Evolutionary conservation across 1,140 invertebrate species (phyloP).

Genomic region (Hylaeus anthracinus): DNA sequence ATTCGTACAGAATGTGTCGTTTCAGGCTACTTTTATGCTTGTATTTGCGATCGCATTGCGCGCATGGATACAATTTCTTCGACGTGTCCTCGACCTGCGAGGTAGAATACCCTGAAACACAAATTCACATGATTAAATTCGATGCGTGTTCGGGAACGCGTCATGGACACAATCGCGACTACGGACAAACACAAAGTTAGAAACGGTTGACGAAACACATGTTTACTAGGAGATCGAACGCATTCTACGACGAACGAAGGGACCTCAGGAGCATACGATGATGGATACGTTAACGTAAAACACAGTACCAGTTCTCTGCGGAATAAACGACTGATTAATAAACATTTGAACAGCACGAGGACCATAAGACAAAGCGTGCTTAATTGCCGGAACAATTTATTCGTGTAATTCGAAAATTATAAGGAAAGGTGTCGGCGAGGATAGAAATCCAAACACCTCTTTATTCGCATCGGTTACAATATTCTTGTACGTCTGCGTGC

Average conservation of each 20-base stretch:
- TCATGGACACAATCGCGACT: no score
- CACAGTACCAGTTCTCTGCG: not conserved
- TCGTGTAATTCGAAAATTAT: not conserved
- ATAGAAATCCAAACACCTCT: not conserved
- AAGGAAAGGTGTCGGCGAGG: not conserved
- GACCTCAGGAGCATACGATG: not conserved
- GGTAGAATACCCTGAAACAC: conserved; percentile 67
- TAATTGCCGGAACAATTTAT: conserved; percentile 7
- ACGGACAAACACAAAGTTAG: no score
- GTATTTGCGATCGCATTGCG: conserved; percentile 80
- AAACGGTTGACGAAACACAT: not conserved
- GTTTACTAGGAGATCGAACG: not conserved
- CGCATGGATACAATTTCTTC: conserved; percentile 58
- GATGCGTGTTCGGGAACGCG: conserved; percentile 34
- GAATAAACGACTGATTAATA: conserved; percentile 11
- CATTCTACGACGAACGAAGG: no score
- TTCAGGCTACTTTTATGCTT: conserved; percentile 83
- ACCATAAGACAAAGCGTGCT: not conserved
- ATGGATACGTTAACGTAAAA: not conserved
- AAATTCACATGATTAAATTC: conserved; percentile 43
- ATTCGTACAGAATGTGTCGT: conserved; percentile 84
- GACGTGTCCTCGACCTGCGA: not conserved
- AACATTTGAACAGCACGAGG: not conserved
- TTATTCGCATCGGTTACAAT: not conserved
- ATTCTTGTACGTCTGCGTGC: not conserved